Base-by-base conservation (phyloP, 2,888 invertebrate genomes). In the Agriotes lineatus region DNA sequence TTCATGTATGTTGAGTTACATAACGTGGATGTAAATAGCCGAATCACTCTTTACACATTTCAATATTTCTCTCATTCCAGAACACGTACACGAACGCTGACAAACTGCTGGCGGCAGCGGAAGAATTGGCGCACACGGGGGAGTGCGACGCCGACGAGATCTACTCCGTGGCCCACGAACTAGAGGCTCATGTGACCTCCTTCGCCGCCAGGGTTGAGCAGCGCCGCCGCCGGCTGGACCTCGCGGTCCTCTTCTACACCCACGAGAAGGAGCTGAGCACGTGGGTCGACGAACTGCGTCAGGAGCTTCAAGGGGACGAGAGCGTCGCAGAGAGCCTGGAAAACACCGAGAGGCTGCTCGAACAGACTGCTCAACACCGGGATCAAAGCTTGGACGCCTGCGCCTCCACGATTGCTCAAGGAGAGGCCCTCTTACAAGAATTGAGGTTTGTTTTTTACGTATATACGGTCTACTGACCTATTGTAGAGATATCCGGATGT, bases 51-150 rank as follows among this genome's bases (percentile, higher is more conserved):
- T n/a, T n/a, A n/a, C n/a, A n/a, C n/a, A n/a, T n/a, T n/a, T n/a
- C n/a, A n/a, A n/a, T n/a, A n/a, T n/a, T n/a, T n/a, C 44, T 20
- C 35, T 78, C 74, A 56, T 84, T 86, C 0, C 87, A 97, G 92
- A 99, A 99, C 82, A 99, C 99, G 1, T 98, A 99, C 81, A 97
- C 97, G 66, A 99, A 99, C 87, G 98, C 98, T 0, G 97, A 98
- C 82, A 99, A 99, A 85, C 86, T 99, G 45, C 87, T 99, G 54
- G 93, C 96, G 0, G 98, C 98, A 0, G 98, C 98, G 0, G 97
- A 97, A 80, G 98, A 98, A 83, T 85, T 99, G 75, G 97, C 97
- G 0, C 91, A 95, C 70, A 96, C 97, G 0, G 97, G 98, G 19
- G 98, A 98, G 85, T 97, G 97, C 78, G 96, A 96, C 81, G 95